Percentiles rank a stretch among this genome's conserved stretches.
Evolutionary conservation across 2,797 vertebrate species (phyloP).

Genomic region (Aythya fuligula): DNA sequence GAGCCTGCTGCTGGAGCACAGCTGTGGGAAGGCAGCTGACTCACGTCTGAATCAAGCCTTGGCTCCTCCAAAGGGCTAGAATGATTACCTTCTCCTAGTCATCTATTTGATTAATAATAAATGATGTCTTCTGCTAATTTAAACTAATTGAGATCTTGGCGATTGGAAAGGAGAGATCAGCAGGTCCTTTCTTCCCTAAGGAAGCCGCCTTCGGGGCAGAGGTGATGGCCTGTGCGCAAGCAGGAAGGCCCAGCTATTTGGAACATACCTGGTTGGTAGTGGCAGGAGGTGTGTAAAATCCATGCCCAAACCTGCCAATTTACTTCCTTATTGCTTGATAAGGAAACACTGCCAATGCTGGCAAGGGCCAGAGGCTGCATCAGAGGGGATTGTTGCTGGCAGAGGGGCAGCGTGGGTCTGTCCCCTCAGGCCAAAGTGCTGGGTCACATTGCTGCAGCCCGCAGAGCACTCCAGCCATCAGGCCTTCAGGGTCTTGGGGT

Average conservation of each 20-base stretch:
- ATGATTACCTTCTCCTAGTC: background rate
- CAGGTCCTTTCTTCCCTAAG: background rate
- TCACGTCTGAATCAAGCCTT: background rate
- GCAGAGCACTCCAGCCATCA: background rate
- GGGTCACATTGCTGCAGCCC: background rate
- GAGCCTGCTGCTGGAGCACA: background rate
- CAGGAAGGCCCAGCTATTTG: background rate
- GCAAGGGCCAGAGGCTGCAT: no score
- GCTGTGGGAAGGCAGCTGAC: background rate
- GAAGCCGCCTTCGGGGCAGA: background rate
- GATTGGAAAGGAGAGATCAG: background rate
- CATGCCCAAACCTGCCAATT: background rate
- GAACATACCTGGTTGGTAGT: background rate
- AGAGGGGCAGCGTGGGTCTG: background rate
- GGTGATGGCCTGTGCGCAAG: background rate
- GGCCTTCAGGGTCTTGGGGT: background rate
- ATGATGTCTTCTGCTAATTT: background rate
- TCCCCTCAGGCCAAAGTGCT: background rate
- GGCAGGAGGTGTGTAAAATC: background rate
- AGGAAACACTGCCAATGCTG: background rate
- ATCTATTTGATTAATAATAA: constrained; percentile 1
- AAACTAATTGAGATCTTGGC: background rate
- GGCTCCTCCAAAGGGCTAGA: background rate
- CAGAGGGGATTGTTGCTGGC: no score
- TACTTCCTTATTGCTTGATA: background rate